Conservation (phyloP, 2,797 vertebrate genomes). For the Scleropages formosus region DNA sequence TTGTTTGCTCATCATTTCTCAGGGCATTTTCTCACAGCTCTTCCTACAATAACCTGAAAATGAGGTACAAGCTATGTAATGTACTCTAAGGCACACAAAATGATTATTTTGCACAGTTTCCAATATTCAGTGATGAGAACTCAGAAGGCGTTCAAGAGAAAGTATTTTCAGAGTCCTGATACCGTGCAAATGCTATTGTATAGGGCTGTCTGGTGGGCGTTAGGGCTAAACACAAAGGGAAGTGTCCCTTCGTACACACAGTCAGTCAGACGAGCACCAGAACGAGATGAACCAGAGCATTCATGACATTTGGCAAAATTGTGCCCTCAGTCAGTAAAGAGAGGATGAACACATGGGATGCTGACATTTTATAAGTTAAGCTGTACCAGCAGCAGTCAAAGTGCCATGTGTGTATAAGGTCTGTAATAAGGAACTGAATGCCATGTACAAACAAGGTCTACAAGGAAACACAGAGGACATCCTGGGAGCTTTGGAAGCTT, state of each 20-base stretch:
- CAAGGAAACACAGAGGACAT: too few relatives aligned
- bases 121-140: neutral
- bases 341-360: too few relatives aligned
- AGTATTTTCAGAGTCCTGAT: neutral
- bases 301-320: too few relatives aligned
- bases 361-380: too few relatives aligned
- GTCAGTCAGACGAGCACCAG: neutral
- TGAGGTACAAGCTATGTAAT: neutral
- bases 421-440: too few relatives aligned
- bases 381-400: too few relatives aligned
- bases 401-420: too few relatives aligned
- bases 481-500: neutral
- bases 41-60: neutral
- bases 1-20: neutral
- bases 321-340: too few relatives aligned
- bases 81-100: neutral
- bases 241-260: neutral
- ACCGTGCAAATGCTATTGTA: neutral
- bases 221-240: neutral
- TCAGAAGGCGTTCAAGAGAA: too few relatives aligned
- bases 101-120: neutral
- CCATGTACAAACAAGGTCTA: too few relatives aligned
- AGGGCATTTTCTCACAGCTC: neutral
- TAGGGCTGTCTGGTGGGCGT: neutral
- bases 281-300: too few relatives aligned